Base-by-base conservation (phyloP, 23 tunicate genomes). In the Trididemnum clinides region DNA sequence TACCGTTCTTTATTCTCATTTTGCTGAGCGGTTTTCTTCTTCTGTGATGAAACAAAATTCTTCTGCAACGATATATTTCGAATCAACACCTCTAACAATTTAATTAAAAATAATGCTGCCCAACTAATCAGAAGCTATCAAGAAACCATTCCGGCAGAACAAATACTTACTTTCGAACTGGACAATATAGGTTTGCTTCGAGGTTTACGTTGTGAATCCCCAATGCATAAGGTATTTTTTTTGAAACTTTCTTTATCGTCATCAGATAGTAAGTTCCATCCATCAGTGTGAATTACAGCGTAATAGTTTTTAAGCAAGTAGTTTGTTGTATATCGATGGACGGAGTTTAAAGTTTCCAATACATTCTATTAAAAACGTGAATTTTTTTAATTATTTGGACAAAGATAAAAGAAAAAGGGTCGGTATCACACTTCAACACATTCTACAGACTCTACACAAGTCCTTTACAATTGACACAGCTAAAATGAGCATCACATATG, bases 141-240 rank as follows among this genome's bases (percentile, higher is more conserved):
- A n/a, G n/a, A n/a, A n/a, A n/a, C n/a, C n/a, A n/a, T n/a, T n/a
- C n/a, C n/a, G n/a, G n/a, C n/a, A n/a, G n/a, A n/a, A n/a, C n/a
- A n/a, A n/a, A n/a, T n/a, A n/a, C n/a, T n/a, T 59, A 66, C 75
- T 37, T 66, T 66, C 31, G 80, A 74, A 22, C 80, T 74, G 23
- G 58, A 38, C 10, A 74, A 27, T 18, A 74, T 37, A 2, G 80
- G 80, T 27, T 74, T 74, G 7, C 25, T 57, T 22, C 27, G 18
- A 2, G 57, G 80, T 37, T 74, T 74, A 20, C 80, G 21, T 10
- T 2, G 6, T 5, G 80, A 57, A 18, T 74, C 80, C 18, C 80
- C 80, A n/a, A 6, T 25, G 38, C 57, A 35, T 3, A 74, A 20
- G 2, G 80, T 10, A 44, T 74, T 74, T n/a, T 22, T 25, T 36